phyloP scores from a whole-genome alignment of 2,113 vertebrate genomes.

The Tichodroma muraria region DNA sequence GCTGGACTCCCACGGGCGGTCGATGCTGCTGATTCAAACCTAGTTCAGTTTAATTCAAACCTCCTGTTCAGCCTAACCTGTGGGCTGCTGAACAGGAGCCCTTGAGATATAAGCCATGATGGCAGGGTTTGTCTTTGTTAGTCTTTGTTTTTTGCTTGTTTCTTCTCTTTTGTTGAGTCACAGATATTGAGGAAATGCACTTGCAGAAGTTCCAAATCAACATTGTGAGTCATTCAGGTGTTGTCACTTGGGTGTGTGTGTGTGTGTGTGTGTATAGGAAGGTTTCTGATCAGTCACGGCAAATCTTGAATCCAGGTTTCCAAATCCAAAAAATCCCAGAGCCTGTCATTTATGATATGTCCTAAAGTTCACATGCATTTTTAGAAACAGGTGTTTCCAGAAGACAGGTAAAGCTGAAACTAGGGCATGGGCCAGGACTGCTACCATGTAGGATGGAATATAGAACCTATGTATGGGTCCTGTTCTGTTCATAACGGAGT shows the following conservation, averaged over 20 bases:
- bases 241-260: not conserved
- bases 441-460: not conserved
- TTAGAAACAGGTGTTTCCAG: not conserved
- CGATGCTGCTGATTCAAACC: not conserved
- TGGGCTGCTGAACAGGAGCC: not conserved
- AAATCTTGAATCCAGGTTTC: not conserved
- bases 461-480: not conserved
- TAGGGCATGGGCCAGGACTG: accelerated
- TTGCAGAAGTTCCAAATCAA: not conserved
- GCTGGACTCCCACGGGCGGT: accelerated
- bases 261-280: no score
- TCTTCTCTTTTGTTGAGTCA: not conserved
- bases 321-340: not conserved
- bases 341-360: accelerated
- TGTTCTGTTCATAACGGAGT: not conserved
- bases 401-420: not conserved
- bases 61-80: no score
- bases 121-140: not conserved
- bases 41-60: no score
- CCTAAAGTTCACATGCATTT: not conserved
- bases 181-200: not conserved
- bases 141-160: not conserved
- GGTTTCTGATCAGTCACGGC: not conserved
- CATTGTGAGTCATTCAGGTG: not conserved
- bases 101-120: accelerated